Evolutionary conservation across 1,140 invertebrate genomes (phyloP).

Genomic region (Trichonephila clavipes): DNA sequence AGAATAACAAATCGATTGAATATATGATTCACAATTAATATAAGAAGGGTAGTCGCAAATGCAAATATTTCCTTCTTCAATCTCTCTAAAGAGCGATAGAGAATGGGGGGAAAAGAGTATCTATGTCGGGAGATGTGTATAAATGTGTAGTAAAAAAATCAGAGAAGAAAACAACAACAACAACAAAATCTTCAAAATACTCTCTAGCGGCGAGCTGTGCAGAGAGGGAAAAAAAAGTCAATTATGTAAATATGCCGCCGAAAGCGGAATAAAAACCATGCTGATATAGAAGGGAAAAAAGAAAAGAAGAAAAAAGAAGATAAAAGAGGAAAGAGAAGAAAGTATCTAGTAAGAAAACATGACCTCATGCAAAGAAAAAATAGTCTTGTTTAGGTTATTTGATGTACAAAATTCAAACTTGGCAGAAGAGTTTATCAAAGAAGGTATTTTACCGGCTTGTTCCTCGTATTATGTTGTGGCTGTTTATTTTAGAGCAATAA

Average conservation of each 20-base stretch:
- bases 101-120: neutral
- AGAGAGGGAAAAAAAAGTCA: conserved; percentile 55
- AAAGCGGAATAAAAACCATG: conserved; percentile 39
- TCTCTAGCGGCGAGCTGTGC: conserved; percentile 39
- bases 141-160: conserved; percentile 27
- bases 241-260: conserved; percentile 70
- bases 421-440: conserved; percentile 29
- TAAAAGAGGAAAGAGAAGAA: neutral
- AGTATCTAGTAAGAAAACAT: conserved; percentile 45
- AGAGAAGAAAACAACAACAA: neutral
- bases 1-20: conserved; percentile 35
- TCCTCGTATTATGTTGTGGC: neutral
- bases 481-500: neutral
- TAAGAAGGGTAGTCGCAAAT: neutral
- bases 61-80: conserved; percentile 9
- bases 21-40: conserved; percentile 36
- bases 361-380: neutral
- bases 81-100: conserved; percentile 7
- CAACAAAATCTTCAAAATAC: conserved; percentile 24
- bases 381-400: conserved; percentile 34
- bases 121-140: conserved; percentile 9
- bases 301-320: neutral
- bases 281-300: conserved; percentile 16
- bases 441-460: neutral
- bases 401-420: conserved; percentile 20